Conservation (phyloP, 2,797 vertebrate genomes). For the Sebastes itinus region DNA sequence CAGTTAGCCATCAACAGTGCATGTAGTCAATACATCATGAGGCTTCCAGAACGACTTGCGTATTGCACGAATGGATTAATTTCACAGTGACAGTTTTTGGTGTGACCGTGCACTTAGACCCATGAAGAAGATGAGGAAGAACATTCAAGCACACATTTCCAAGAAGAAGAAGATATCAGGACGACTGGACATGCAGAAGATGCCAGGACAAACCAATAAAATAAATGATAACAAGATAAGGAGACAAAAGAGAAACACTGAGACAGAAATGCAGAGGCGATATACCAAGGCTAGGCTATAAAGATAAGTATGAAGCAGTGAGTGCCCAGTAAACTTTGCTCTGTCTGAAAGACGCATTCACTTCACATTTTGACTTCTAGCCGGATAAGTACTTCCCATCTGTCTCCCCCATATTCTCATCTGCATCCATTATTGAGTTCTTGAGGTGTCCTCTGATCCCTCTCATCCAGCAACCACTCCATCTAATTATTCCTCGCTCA, state of each 20-base stretch:
- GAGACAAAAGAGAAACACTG: background rate
- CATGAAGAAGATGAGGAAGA: background rate
- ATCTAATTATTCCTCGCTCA: constrained; percentile 37
- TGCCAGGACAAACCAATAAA: background rate
- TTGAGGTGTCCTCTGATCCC: constrained; percentile 30
- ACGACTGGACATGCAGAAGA: background rate
- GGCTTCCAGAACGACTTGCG: background rate
- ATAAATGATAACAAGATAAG: background rate
- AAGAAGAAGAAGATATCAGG: background rate
- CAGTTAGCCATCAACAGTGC: background rate
- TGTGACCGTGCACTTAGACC: background rate
- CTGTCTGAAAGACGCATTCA: constrained; percentile 1
- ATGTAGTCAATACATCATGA: background rate
- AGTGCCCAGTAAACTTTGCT: background rate
- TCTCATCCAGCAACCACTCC: constrained; percentile 39
- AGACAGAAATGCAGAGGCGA: background rate
- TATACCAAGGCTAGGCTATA: background rate
- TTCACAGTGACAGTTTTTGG: background rate
- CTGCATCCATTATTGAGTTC: constrained; percentile 21
- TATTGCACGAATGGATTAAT: background rate
- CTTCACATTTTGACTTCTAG: constrained; percentile 10
- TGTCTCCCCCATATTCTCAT: background rate
- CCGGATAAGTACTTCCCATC: background rate
- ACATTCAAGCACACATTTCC: background rate
- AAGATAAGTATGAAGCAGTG: background rate